Evolutionary conservation across 2,888 invertebrate species (phyloP).

Genomic region (Drosophila meridionalis): DNA sequence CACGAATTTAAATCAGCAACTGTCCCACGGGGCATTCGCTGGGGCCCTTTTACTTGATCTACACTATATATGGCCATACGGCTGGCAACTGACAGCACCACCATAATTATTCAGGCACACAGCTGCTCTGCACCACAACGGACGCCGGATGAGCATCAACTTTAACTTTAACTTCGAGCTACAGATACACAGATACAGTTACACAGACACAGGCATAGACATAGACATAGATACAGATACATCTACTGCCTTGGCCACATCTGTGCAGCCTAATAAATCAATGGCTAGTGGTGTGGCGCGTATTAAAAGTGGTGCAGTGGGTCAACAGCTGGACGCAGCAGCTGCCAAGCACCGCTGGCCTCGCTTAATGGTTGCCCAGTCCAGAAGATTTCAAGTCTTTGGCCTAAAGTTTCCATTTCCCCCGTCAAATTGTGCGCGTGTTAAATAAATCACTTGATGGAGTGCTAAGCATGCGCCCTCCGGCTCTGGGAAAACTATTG

Average conservation of each 20-base stretch:
- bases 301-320: slow-evolving; percentile 78
- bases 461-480: slow-evolving; percentile 67
- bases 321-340: slow-evolving; percentile 73
- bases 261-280: slow-evolving; percentile 68
- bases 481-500: slow-evolving; percentile 46
- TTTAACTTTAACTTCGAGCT: slow-evolving; percentile 15
- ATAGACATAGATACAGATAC: neutral
- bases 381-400: slow-evolving; percentile 12
- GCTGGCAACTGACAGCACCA: slow-evolving; percentile 38
- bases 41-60: slow-evolving; percentile 68
- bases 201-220: neutral
- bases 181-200: slow-evolving; percentile 1
- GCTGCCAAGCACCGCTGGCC: slow-evolving; percentile 57
- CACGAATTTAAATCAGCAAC: slow-evolving; percentile 82
- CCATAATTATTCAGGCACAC: slow-evolving; percentile 67
- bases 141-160: slow-evolving; percentile 69
- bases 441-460: slow-evolving; percentile 79
- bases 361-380: slow-evolving; percentile 62
- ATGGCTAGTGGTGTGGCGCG: slow-evolving; percentile 51
- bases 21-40: slow-evolving; percentile 72
- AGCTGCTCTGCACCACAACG: slow-evolving; percentile 19
- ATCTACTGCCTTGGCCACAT: slow-evolving; percentile 2
- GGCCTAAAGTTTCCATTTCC: neutral
- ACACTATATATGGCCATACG: slow-evolving; percentile 42
- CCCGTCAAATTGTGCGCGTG: slow-evolving; percentile 51